Evolutionary conservation across 2,113 vertebrate genomes (phyloP), one percentile per base, ranked within the genome.

Genomic region (Eublepharis macularius): DNA sequence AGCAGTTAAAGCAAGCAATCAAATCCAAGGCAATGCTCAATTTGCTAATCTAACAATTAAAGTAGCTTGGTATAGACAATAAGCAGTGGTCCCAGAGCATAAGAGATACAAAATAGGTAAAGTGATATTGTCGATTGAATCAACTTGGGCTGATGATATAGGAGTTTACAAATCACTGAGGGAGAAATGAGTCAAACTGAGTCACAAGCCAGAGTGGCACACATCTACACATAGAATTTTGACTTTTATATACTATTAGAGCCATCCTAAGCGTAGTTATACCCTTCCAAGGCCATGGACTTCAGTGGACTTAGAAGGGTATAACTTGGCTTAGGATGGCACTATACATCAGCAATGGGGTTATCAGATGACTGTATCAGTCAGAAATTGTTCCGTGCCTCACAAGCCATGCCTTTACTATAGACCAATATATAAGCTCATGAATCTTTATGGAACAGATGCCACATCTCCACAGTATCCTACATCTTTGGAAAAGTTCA

Each of bases 41-140:
- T 80, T 85, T 85, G 84, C 43, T 83, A 49, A 66, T 75, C 29
- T 63, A 57, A 74, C 70, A 54, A 63, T 43, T 75, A 43, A 82
- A 83, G 24, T 65, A 76, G 57, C 68, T 85, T 63, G 68, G 51
- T 85, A 68, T 19, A 85, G 84, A 65, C 84, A 83, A 73, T 85
- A 72, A 72, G 66, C 72, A 21, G 69, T 39, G 24, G 76, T 73
- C 32, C 54, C 36, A 60, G 21, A 60, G 54, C 39, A 63, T 5
- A 29, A 45, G 68, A 60, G 39, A 34, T 7, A 72, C 51, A 17
- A 73, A 73, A 74, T 57, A 54, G 36, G 51, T 36, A 73, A 82
- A 47, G 34, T 51, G 26, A 82, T 60, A n/a, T 21, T 70, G 49
- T 72, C 80, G 41, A 85, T 29, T 73, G 68, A 85, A 80, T n/a